Percentiles rank a stretch among this genome's conserved stretches.
These are phyloP conservation scores for Loris lydekkerianus DNA, from an alignment of 2,797 vertebrate species.

Conservation along the genomic window DNA sequence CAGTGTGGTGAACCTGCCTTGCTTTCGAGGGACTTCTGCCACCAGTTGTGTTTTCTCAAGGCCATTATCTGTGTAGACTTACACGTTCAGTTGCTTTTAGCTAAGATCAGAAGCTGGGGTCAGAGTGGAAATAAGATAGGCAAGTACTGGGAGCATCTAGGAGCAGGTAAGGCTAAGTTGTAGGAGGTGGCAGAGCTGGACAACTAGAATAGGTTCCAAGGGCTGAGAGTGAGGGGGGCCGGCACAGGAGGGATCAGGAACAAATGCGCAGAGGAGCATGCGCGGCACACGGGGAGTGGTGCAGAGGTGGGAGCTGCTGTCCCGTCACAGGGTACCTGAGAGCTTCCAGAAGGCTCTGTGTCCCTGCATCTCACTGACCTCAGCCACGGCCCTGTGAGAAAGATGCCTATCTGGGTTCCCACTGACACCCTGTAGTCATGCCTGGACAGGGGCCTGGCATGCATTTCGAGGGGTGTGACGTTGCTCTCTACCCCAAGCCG, in stretches of 20 bases:
- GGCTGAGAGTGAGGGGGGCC: neutral
- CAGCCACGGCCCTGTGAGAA: neutral
- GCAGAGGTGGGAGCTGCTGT: neutral
- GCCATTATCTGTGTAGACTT: neutral
- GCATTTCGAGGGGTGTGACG: rapidly evolving
- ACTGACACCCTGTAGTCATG: rapidly evolving
- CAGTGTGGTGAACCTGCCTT: neutral
- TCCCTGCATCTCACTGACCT: neutral
- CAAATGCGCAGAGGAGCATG: neutral
- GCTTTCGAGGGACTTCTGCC: neutral
- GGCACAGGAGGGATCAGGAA: neutral
- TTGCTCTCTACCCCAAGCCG: too few relatives aligned
- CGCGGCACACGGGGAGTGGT: neutral
- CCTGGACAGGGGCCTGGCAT: neutral
- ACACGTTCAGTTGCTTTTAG: neutral
- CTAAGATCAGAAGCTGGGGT: neutral
- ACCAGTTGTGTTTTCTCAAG: neutral
- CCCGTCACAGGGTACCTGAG: neutral
- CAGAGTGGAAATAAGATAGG: neutral
- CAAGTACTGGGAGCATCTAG: neutral
- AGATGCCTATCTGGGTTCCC: neutral
- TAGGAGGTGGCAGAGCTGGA: neutral
- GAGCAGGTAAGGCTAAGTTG: too few relatives aligned
- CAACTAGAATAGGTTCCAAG: neutral
- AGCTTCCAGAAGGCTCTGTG: neutral